A percentile compares a stretch with the other conserved stretches of the same genome.
These are phyloP conservation scores for Cheilinus undulatus DNA, from an alignment of 2,113 vertebrate genomes.

Conservation along the genomic window DNA sequence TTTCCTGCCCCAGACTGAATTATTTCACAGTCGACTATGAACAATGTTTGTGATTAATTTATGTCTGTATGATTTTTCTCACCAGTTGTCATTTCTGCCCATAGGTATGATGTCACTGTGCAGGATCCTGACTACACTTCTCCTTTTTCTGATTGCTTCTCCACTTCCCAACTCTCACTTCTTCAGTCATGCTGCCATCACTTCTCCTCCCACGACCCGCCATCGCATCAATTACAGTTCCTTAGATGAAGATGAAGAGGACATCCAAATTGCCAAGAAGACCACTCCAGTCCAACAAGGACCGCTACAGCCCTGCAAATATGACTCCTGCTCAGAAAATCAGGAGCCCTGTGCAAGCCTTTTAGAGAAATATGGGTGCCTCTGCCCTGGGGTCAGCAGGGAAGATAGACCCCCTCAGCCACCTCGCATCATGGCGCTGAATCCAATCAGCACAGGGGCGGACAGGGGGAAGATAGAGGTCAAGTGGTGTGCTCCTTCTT, in stretches of 20 bases:
- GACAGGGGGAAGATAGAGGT: constrained; percentile 63
- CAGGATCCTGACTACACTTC: constrained; percentile 43
- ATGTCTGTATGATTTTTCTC: background rate
- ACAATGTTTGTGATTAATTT: background rate
- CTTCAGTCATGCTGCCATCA: constrained; percentile 35
- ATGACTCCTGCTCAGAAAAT: constrained; percentile 74
- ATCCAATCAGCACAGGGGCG: constrained; percentile 29
- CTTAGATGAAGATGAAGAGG: background rate
- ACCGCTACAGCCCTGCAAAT: constrained; percentile 45
- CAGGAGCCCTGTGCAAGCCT: constrained; percentile 71
- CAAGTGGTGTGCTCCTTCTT: constrained; percentile 83
- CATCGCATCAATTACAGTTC: constrained; percentile 22
- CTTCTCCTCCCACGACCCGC: constrained; percentile 47
- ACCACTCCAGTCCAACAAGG: background rate
- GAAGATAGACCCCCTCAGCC: constrained; percentile 41
- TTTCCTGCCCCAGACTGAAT: background rate
- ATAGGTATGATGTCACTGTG: constrained; percentile 64
- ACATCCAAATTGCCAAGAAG: background rate
- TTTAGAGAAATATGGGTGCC: constrained; percentile 51
- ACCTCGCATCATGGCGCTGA: constrained; percentile 67
- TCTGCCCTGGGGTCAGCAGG: constrained; percentile 80
- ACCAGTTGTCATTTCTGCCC: constrained; percentile 40
- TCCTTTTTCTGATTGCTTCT: constrained; percentile 62
- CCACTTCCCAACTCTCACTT: constrained; percentile 39
- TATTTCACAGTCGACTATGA: background rate